phyloP scores from a whole-genome alignment of 2,113 vertebrate genomes.

The Indicator indicator region DNA sequence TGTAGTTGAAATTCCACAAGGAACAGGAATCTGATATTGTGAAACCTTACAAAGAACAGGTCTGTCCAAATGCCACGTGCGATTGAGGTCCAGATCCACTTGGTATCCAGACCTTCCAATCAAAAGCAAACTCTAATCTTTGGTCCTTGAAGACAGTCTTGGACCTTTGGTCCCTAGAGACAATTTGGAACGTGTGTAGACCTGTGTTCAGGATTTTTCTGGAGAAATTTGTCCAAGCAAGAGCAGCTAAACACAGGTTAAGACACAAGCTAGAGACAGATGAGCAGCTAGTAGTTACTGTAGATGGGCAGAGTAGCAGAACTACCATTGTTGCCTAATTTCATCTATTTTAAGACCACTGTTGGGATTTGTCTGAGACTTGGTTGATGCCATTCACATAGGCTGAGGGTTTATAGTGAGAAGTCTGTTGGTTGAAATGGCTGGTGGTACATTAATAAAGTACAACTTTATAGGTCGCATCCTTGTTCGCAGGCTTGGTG shows the following conservation, averaged over 20 bases:
- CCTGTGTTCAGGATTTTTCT: not conserved
- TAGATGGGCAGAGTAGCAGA: not conserved
- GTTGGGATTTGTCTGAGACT: not conserved
- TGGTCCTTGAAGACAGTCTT: not conserved
- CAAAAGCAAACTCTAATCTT: not conserved
- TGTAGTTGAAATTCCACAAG: not conserved
- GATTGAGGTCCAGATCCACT: not conserved
- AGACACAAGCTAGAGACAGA: not conserved
- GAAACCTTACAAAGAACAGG: not conserved
- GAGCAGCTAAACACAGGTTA: not conserved
- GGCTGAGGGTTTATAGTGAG: not conserved
- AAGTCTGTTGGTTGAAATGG: not conserved
- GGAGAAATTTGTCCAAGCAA: not conserved
- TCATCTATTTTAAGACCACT: not conserved
- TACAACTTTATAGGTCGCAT: not conserved
- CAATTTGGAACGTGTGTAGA: not conserved
- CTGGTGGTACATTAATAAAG: not conserved
- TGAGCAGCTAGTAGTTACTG: not conserved
- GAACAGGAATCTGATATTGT: not conserved
- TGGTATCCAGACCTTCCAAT: not conserved
- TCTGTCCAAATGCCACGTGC: not conserved
- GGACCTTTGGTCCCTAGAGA: not conserved
- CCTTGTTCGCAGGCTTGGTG: not conserved
- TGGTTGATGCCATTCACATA: not conserved
- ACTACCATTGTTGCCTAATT: not conserved